Evolutionary conservation across 1,140 invertebrate species (phyloP).

Genomic region (Cylas formicarius): DNA sequence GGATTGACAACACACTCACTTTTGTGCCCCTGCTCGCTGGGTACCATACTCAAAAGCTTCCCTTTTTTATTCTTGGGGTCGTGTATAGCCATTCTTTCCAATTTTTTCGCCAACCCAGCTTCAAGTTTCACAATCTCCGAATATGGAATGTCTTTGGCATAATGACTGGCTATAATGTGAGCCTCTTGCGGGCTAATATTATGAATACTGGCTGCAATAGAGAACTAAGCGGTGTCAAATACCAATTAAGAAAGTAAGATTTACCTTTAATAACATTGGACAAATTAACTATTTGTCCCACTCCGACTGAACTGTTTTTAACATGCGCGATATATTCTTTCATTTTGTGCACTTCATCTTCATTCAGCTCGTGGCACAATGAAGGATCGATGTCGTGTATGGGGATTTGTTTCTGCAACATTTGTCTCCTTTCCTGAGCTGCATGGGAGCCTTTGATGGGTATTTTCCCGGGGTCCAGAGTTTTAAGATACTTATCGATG

Average conservation of each 20-base stretch:
- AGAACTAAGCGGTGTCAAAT: not conserved
- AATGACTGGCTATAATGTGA: conserved; percentile 22
- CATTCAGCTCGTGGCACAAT: conserved; percentile 53
- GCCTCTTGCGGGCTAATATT: conserved; percentile 24
- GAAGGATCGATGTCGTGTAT: conserved; percentile 66
- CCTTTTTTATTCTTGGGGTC: too few species aligned
- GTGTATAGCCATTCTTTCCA: conserved; percentile 13
- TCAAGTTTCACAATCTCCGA: conserved; percentile 30
- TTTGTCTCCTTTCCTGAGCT: conserved; percentile 61
- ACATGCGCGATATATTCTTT: conserved; percentile 58
- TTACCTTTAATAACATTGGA: conserved; percentile 25
- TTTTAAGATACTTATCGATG: conserved; percentile 65
- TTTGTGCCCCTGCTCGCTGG: not conserved
- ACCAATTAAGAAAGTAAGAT: not conserved
- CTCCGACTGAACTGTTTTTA: conserved; percentile 55
- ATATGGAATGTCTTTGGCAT: conserved; percentile 23
- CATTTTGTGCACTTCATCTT: conserved; percentile 53
- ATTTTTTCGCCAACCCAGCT: conserved; percentile 8
- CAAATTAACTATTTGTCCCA: conserved; percentile 34
- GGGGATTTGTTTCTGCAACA: conserved; percentile 72
- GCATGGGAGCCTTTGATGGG: conserved; percentile 70
- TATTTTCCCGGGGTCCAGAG: conserved; percentile 58
- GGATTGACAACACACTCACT: conserved; percentile 3
- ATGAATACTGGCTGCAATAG: conserved; percentile 18
- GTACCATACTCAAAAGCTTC: not conserved